A percentile compares a stretch with the other conserved stretches of the same genome.
Evolutionary conservation across 1,140 invertebrate species (phyloP).

Genomic region (Laupala kohalensis): DNA sequence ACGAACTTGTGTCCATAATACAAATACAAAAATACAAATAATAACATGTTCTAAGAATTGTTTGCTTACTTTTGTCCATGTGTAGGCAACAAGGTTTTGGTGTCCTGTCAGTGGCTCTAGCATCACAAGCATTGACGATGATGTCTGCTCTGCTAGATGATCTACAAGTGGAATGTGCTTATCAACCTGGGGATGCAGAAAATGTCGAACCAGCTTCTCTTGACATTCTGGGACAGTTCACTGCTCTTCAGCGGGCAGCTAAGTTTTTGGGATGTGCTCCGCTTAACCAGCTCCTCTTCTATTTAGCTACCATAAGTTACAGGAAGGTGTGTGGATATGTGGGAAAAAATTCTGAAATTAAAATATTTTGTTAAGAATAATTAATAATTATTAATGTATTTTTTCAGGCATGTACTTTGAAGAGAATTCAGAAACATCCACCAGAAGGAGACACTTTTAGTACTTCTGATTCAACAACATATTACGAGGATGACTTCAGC

Average conservation of each 20-base stretch:
- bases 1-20: no score
- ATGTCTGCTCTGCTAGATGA: conserved; percentile 51
- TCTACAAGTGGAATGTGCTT: conserved; percentile 44
- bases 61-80: no score
- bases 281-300: conserved; percentile 68
- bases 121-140: conserved; percentile 54
- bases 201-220: conserved; percentile 38
- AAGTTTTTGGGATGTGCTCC: conserved; percentile 33
- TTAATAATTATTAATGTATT: background rate
- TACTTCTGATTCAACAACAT: conserved; percentile 80
- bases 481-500: conserved; percentile 80
- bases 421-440: conserved; percentile 67
- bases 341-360: background rate
- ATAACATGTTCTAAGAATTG: no score
- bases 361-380: background rate
- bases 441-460: conserved; percentile 65
- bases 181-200: conserved; percentile 30
- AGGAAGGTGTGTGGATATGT: conserved; percentile 44
- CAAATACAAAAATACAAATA: no score
- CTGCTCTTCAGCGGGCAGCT: conserved; percentile 46
- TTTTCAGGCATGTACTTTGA: conserved; percentile 57
- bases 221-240: conserved; percentile 41
- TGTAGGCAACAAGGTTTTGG: conserved; percentile 62
- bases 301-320: conserved; percentile 75
- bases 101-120: conserved; percentile 65